Conservation (phyloP, 1,140 invertebrate species). For the Yoshiicerus persimilis region DNA sequence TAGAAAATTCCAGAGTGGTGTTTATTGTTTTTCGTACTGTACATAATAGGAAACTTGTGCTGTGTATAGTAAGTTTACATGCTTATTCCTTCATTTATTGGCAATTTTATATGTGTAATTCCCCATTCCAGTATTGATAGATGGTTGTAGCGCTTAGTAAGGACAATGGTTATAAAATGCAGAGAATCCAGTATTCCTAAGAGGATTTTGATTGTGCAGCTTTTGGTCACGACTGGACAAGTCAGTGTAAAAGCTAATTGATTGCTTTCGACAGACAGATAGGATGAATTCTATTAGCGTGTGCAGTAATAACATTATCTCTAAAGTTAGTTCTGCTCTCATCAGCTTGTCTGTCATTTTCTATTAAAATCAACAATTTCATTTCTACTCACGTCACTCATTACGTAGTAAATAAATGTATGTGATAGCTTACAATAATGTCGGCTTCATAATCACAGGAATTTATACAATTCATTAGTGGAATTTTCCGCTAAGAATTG, state of each 20-base stretch:
- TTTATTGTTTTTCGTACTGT: too few species aligned
- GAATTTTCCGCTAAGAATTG: not conserved
- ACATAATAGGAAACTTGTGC: too few species aligned
- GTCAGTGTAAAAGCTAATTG: not conserved
- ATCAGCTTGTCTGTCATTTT: not conserved
- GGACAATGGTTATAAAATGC: not conserved
- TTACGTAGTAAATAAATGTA: not conserved
- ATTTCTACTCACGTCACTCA: not conserved
- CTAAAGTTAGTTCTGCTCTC: not conserved
- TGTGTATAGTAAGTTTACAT: too few species aligned
- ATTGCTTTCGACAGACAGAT: not conserved
- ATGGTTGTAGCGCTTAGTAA: not conserved
- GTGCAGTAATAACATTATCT: not conserved
- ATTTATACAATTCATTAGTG: not conserved
- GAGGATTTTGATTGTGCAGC: constrained; percentile 3
- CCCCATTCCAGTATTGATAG: not conserved
- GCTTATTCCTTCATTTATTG: too few species aligned
- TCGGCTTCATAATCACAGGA: not conserved
- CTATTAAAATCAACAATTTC: constrained; percentile 4
- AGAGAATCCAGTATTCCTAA: not conserved
- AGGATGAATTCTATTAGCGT: not conserved
- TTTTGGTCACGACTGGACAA: not conserved
- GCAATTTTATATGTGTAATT: too few species aligned
- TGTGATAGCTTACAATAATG: not conserved
- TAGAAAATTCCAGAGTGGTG: too few species aligned